Conservation (phyloP, 2,113 vertebrate genomes). For the Asarcornis scutulata region DNA sequence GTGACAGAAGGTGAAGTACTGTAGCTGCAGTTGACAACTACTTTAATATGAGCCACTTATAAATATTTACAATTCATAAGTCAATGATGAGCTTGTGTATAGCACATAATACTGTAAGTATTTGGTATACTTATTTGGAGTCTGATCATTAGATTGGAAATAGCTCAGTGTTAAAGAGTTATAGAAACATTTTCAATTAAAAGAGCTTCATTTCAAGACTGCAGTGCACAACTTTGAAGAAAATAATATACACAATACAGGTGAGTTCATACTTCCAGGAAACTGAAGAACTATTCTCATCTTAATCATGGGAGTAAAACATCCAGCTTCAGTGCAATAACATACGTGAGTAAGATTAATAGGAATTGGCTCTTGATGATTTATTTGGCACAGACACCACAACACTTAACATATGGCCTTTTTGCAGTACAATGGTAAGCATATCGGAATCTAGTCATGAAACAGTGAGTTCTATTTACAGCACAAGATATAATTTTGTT, state of each 20-base stretch:
- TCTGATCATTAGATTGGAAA: slow-evolving; percentile 38
- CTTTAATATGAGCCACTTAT: slow-evolving; percentile 80
- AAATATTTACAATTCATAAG: slow-evolving; percentile 82
- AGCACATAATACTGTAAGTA: slow-evolving; percentile 56
- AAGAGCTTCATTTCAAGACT: background rate
- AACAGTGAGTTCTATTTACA: background rate
- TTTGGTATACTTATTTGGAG: slow-evolving; percentile 65
- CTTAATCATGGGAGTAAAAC: slow-evolving; percentile 2
- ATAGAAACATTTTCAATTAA: slow-evolving; percentile 51
- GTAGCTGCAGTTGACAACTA: slow-evolving; percentile 73
- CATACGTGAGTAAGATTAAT: background rate
- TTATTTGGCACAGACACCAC: slow-evolving; percentile 16
- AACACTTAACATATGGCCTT: slow-evolving; percentile 1
- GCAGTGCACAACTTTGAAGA: background rate
- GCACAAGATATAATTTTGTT: background rate
- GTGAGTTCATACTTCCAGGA: slow-evolving; percentile 21
- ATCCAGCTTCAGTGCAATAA: background rate
- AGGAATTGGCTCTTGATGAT: background rate
- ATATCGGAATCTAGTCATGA: background rate
- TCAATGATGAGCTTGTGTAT: slow-evolving; percentile 63
- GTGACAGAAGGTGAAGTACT: slow-evolving; percentile 77
- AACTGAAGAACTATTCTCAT: background rate
- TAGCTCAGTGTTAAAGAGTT: slow-evolving; percentile 33
- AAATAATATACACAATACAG: slow-evolving; percentile 8
- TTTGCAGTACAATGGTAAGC: background rate